Evolutionary conservation across 2,888 invertebrate species (phyloP).

Genomic region (Cataglyphis altisquamis): DNA sequence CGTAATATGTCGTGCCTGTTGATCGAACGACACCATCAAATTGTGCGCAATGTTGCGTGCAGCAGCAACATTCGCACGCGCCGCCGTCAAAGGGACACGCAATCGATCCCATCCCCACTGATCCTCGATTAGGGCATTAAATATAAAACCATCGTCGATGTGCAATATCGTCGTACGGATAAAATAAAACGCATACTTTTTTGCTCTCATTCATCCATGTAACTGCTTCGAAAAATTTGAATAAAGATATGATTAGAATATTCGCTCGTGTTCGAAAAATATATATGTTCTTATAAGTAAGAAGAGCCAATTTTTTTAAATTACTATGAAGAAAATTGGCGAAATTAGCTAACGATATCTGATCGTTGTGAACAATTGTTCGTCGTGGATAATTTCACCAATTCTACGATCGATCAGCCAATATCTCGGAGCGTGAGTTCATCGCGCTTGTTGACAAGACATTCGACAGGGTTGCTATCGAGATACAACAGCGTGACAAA

Average conservation of each 20-base stretch:
- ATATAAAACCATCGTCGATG: constrained; percentile 59
- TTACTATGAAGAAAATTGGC: background rate
- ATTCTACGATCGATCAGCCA: constrained; percentile 9
- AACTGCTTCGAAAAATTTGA: background rate
- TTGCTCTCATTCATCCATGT: background rate
- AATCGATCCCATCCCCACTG: constrained; percentile 58
- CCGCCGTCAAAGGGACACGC: constrained; percentile 61
- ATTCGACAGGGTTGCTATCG: background rate
- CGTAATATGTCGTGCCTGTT: constrained; percentile 67
- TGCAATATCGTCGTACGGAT: constrained; percentile 1
- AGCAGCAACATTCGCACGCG: constrained; percentile 72
- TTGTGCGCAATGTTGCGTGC: constrained; percentile 73
- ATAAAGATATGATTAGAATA: background rate
- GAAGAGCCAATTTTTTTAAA: background rate
- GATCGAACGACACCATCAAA: constrained; percentile 72
- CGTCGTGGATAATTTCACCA: background rate
- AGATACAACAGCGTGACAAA: background rate
- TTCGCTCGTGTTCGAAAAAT: background rate
- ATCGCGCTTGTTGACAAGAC: constrained; percentile 17
- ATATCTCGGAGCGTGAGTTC: constrained; percentile 22
- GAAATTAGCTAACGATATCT: background rate
- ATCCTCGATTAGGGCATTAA: constrained; percentile 66
- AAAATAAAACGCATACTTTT: background rate
- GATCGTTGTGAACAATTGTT: background rate
- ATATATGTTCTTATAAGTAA: background rate